Evolutionary conservation across 2,888 invertebrate genomes (phyloP).

Genomic region (Rhingia rostrata): DNA sequence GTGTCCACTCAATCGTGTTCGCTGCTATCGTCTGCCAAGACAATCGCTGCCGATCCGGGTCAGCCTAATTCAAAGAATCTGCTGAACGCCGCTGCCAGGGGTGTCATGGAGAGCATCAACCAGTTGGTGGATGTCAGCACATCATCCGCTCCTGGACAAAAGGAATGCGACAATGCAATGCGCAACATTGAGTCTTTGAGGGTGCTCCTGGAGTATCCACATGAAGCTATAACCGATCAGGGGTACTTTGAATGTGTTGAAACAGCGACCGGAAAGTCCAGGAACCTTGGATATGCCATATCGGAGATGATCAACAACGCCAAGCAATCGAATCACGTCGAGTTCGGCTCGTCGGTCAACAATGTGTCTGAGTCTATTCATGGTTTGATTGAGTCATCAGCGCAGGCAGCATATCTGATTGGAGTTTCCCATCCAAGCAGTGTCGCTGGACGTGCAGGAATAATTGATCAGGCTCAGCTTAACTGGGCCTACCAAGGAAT

Average conservation of each 20-base stretch:
- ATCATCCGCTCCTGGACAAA: constrained; percentile 96
- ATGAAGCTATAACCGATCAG: constrained; percentile 93
- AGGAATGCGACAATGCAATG: constrained; percentile 97
- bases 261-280: constrained; percentile 93
- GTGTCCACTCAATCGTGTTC: constrained; percentile 94
- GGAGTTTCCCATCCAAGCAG: constrained; percentile 96
- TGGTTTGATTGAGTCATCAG: constrained; percentile 95
- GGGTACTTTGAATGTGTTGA: constrained; percentile 98
- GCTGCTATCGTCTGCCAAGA: constrained; percentile 93
- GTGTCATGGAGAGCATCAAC: constrained; percentile 96
- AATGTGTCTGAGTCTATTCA: constrained; percentile 94
- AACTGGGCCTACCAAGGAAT: constrained; percentile 95
- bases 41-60: constrained; percentile 93
- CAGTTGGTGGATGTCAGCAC: constrained; percentile 89
- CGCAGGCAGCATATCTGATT: constrained; percentile 97
- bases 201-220: constrained; percentile 92
- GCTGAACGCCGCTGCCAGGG: constrained; percentile 92
- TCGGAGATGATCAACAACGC: constrained; percentile 97
- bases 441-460: constrained; percentile 92
- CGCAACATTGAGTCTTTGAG: constrained; percentile 94
- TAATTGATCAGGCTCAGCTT: constrained; percentile 94
- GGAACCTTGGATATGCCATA: constrained; percentile 94
- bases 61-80: constrained; percentile 96
- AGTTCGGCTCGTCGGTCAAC: constrained; percentile 92
- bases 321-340: constrained; percentile 92